These are phyloP conservation scores for Dolichopus griseipennis DNA, from an alignment of 2,888 invertebrate genomes.

Conservation along the genomic window DNA sequence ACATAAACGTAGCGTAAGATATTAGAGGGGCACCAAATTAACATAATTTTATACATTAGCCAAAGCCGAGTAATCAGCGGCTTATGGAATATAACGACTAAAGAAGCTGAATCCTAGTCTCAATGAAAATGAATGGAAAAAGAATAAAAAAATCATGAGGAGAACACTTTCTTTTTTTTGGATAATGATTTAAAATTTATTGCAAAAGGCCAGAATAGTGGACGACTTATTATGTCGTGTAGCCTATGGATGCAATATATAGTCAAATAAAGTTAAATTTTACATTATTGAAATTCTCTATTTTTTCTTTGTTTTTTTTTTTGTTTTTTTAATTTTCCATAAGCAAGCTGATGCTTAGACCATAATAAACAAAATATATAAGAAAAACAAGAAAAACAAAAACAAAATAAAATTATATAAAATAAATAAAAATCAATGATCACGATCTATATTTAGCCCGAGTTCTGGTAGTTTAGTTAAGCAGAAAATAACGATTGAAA, in stretches of 20 bases:
- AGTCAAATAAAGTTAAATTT: constrained; percentile 1
- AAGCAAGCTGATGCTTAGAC: not conserved
- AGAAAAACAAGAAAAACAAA: not conserved
- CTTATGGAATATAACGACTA: no score
- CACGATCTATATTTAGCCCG: constrained; percentile 4
- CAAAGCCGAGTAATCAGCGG: no score
- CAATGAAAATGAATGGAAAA: no score
- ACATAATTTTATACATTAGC: no score
- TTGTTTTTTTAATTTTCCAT: not conserved
- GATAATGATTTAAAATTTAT: no score
- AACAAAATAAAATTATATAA: not conserved
- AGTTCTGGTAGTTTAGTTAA: not conserved
- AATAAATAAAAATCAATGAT: constrained; percentile 2
- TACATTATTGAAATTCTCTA: not conserved
- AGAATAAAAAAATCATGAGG: no score
- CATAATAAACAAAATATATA: not conserved
- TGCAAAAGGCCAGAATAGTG: not conserved
- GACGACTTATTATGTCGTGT: not conserved
- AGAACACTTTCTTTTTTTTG: no score
- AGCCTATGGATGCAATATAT: constrained; percentile 6
- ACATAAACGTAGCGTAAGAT: no score
- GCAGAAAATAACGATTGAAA: not conserved
- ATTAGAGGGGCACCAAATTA: no score
- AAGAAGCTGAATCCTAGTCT: no score
- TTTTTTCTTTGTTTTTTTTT: not conserved